Evolutionary conservation across 2,113 vertebrate species (phyloP).

Genomic region (Crocuta crocuta): DNA sequence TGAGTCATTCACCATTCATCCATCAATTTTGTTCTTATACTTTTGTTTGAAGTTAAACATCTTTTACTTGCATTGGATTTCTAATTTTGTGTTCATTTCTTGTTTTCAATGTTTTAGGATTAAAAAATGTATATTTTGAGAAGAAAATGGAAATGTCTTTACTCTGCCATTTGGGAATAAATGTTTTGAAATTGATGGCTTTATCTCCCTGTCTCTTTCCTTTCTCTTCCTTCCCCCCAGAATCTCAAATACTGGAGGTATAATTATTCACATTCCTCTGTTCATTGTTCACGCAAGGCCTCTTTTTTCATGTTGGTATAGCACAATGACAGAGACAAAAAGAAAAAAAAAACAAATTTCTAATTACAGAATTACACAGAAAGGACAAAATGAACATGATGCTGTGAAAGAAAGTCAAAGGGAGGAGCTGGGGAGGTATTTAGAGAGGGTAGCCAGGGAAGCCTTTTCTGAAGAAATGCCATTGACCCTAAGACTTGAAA

Average conservation of each 20-base stretch:
- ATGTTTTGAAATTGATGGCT: not conserved
- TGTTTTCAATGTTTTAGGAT: slow-evolving; percentile 2
- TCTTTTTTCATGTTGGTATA: not conserved
- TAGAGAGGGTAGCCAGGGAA: not conserved
- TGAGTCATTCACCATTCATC: not conserved
- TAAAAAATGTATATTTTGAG: not conserved
- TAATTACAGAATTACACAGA: not conserved
- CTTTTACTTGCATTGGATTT: not conserved
- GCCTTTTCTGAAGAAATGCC: not conserved
- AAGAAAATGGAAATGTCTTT: slow-evolving; percentile 3
- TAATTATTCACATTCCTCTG: not conserved
- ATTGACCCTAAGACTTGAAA: slow-evolving; percentile 30
- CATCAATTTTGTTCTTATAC: not conserved
- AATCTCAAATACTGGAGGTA: not conserved
- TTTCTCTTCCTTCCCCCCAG: not conserved
- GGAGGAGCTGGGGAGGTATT: not conserved
- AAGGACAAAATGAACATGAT: not conserved
- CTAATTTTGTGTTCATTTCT: not conserved
- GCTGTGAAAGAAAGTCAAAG: not conserved
- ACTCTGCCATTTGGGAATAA: not conserved
- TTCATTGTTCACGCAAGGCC: not conserved
- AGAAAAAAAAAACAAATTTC: not conserved
- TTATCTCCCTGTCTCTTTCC: not conserved
- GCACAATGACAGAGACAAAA: not conserved
- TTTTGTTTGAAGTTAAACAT: not conserved